Conservation (phyloP, 53 echinoderm and acorn worm species). For the Holothuria scabra region DNA sequence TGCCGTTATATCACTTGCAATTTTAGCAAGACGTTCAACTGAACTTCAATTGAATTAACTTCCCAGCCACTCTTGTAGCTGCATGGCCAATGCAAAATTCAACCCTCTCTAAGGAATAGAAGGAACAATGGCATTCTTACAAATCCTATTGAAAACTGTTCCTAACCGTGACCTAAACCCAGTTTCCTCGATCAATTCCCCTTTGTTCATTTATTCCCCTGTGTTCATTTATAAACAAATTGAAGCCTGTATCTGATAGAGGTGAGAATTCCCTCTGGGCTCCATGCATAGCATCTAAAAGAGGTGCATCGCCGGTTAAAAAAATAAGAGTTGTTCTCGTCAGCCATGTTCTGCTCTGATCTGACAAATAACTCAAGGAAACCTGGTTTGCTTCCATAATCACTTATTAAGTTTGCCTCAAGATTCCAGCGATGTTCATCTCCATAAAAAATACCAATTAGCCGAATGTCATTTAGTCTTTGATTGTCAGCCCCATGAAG, state of each 20-base stretch:
- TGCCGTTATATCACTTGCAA: too few species aligned
- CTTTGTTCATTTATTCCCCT: neutral
- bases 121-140: neutral
- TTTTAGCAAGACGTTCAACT: too few species aligned
- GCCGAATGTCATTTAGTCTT: conserved; percentile 14
- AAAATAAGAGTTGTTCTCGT: neutral
- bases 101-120: neutral
- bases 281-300: neutral
- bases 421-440: neutral
- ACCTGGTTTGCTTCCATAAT: neutral
- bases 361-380: neutral
- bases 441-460: conserved; percentile 16
- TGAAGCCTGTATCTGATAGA: neutral
- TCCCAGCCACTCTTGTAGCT: neutral
- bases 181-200: neutral
- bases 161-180: neutral
- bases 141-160: neutral
- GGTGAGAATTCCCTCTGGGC: neutral
- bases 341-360: neutral
- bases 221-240: neutral
- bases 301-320: neutral
- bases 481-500: neutral
- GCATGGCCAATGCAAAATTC: neutral
- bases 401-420: conserved; percentile 19
- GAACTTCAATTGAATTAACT: neutral